Conservation (phyloP, 2,888 invertebrate genomes). For the Zhuqinia jingwanae region DNA sequence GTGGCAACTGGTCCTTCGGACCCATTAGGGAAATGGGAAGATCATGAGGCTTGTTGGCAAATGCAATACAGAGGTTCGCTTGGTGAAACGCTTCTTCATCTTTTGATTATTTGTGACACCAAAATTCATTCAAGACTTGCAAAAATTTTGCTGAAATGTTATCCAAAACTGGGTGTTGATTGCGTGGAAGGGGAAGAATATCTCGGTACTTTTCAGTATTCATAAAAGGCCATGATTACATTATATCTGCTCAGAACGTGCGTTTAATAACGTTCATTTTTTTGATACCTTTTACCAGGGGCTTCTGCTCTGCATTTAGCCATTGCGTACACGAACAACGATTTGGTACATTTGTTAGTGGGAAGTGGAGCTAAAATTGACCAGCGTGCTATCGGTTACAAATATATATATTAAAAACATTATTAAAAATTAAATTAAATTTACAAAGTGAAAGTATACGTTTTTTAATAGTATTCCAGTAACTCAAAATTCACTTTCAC, state of each 20-base stretch:
- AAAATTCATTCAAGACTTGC: slow-evolving; percentile 91
- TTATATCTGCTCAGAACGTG: too few species aligned
- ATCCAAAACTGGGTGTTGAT: slow-evolving; percentile 94
- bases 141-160: slow-evolving; percentile 93
- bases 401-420: too few species aligned
- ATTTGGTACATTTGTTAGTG: slow-evolving; percentile 95
- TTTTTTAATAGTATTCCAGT: too few species aligned
- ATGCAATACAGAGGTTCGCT: slow-evolving; percentile 97
- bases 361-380: slow-evolving; percentile 95
- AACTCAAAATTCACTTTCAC: too few species aligned
- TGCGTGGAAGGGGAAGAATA: slow-evolving; percentile 99
- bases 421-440: too few species aligned
- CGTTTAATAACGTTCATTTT: too few species aligned
- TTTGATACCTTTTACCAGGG: slow-evolving; percentile 83
- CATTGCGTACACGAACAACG: slow-evolving; percentile 98
- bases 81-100: slow-evolving; percentile 96
- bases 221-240: too few species aligned
- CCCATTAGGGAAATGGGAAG: slow-evolving; percentile 92
- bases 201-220: too few species aligned
- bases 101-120: slow-evolving; percentile 96
- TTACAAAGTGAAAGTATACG: too few species aligned
- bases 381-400: slow-evolving; percentile 88
- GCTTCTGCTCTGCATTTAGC: slow-evolving; percentile 97
- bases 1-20: slow-evolving; percentile 93
- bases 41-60: slow-evolving; percentile 98